Base-by-base conservation (phyloP, 2,797 vertebrate genomes). In the Phrynocephalus guinanensis region DNA sequence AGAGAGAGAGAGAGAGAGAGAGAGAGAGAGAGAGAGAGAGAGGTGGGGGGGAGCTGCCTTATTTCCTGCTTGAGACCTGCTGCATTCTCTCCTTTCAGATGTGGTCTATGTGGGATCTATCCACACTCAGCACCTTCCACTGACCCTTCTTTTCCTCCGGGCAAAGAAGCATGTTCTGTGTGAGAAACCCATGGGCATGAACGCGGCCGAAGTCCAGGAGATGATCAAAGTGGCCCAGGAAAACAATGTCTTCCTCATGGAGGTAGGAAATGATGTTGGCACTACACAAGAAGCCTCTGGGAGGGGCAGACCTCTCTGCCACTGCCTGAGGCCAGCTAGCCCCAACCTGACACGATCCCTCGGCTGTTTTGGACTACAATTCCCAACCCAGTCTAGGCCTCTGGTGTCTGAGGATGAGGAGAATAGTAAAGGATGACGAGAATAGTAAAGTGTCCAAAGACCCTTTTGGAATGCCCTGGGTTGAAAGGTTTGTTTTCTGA, bases 121-220 rank as follows among this genome's bases (percentile, higher is more conserved):
- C 88, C 97, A 99, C 73, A 96, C 97, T 0, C 94, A 96, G 91
- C 98, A 99, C 87, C 96, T 96, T 82, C 88, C 89, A 0, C 91
- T 94, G 0, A 96, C 97, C 79, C 48, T 97, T 84, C 94, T 98
- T 33, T 98, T 97, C 88, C 96, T 97, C 75, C 95, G 95, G 0
- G 96, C 96, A 0, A 96, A 97, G 94, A 99, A 98, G 92, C 97
- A 97, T 0, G 93, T 99, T 5, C 92, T 98, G 86, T 98, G 98
- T 86, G 98, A 99, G 95, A 98, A 98, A 85, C 98, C 98, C 1
- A 87, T 98, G 94, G 98, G 97, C 33, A 97, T 98, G 97, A 98
- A 97, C 75, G 86, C 93, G 5, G 94, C 73, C 0, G 97, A 98
- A 90, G 98, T 97, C 66, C 93, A 91, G 15, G 92, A 98, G 90